Percentiles rank a stretch among this genome's conserved stretches.
Evolutionary conservation across 2,113 vertebrate genomes (phyloP).

Genomic region (Hystrix cristata): DNA sequence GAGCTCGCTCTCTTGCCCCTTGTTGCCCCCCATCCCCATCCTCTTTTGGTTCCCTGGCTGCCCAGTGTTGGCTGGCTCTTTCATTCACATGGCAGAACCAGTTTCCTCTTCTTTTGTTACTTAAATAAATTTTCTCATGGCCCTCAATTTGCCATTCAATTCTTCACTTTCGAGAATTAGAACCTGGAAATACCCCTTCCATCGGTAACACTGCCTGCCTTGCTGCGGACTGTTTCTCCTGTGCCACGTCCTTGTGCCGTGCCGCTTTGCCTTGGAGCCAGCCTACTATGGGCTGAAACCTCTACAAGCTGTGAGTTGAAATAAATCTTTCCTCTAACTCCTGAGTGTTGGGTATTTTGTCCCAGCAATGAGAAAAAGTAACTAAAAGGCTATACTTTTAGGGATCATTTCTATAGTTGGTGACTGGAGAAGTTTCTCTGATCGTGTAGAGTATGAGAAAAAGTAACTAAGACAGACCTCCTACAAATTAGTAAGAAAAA

Average conservation of each 20-base stretch:
- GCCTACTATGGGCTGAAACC: background rate
- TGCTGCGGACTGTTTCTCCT: background rate
- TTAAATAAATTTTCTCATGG: no score
- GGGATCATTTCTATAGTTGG: no score
- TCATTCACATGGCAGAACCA: no score
- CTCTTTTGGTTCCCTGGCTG: no score
- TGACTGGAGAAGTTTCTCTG: no score
- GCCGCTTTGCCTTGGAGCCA: background rate
- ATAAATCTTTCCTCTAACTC: background rate
- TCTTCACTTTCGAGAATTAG: no score
- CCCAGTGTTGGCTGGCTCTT: no score
- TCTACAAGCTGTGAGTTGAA: background rate
- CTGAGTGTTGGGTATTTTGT: background rate
- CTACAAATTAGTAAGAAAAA: constrained; percentile 17
- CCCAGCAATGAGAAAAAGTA: background rate
- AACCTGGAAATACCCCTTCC: no score
- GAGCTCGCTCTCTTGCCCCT: no score
- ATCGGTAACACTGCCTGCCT: background rate
- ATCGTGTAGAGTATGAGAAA: background rate
- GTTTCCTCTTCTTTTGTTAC: no score
- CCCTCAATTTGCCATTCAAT: no score
- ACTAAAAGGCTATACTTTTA: background rate
- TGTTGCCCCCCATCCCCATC: no score
- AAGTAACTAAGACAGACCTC: background rate
- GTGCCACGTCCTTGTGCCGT: background rate